Conservation (phyloP, 2,113 vertebrate species). For the Acanthisitta chloris region DNA sequence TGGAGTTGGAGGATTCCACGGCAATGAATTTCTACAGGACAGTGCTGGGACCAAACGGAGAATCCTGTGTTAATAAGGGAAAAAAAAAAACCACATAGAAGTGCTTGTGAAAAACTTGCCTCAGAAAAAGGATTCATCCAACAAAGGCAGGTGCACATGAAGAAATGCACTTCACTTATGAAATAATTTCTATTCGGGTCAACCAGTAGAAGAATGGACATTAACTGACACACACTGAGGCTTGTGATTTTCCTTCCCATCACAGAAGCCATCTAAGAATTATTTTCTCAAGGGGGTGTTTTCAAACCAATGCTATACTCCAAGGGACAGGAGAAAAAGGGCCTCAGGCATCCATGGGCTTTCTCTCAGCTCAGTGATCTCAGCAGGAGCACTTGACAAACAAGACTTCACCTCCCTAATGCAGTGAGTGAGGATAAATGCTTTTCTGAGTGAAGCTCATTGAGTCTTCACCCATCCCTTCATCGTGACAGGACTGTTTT, state of each 20-base stretch:
- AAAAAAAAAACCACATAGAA: neutral
- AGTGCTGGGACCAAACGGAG: neutral
- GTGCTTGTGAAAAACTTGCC: neutral
- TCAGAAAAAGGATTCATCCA: neutral
- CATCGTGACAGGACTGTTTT: neutral
- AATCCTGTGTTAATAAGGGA: neutral
- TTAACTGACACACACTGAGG: neutral
- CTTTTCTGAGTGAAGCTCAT: neutral
- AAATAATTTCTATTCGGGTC: neutral
- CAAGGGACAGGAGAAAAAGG: neutral
- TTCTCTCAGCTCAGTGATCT: conserved; percentile 7
- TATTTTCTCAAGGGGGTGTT: neutral
- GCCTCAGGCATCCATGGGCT: neutral
- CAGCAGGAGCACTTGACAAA: neutral
- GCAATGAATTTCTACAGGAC: neutral
- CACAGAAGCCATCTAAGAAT: neutral
- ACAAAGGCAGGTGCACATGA: neutral
- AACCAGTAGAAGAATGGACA: neutral
- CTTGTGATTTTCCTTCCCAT: neutral
- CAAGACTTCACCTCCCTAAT: neutral
- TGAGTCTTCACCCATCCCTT: neutral
- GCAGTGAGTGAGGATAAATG: neutral
- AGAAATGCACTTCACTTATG: neutral
- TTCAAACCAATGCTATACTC: neutral
- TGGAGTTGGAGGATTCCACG: neutral